These are phyloP conservation scores for Microcebus tavaratra DNA, from an alignment of 2,113 vertebrate genomes.

Conservation along the genomic window DNA sequence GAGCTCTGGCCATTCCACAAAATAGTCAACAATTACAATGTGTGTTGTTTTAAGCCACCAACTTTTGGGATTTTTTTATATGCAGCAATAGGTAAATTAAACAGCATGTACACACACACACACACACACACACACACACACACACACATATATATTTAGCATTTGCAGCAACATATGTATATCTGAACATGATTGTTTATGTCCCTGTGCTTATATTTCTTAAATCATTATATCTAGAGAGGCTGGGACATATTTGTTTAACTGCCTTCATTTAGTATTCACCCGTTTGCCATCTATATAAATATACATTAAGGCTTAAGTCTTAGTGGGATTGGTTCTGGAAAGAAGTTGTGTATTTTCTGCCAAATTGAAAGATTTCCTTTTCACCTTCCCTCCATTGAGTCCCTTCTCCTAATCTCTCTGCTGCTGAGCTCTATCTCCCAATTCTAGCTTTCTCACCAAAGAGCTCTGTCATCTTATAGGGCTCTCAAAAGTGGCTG, in stretches of 20 bases:
- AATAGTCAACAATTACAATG: neutral
- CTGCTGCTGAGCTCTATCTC: neutral
- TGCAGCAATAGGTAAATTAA: neutral
- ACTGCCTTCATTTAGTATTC: neutral
- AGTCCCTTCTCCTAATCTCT: neutral
- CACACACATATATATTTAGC: neutral
- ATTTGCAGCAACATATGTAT: neutral
- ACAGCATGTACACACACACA: neutral
- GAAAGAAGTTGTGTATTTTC: neutral
- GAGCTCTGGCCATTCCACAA: neutral
- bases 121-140: neutral
- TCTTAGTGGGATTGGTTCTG: neutral
- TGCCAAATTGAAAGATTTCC: neutral
- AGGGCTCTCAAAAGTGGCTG: neutral
- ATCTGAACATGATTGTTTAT: neutral
- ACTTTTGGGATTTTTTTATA: neutral
- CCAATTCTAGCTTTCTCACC: neutral
- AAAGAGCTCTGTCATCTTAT: neutral
- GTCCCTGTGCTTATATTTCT: neutral
- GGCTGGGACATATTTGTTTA: neutral
- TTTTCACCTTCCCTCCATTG: neutral
- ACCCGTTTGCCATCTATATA: neutral
- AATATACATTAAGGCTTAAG: neutral
- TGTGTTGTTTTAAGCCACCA: neutral
- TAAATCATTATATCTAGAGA: neutral